These are phyloP conservation scores for Limnodromus scolopaceus DNA, from an alignment of 2,797 vertebrate genomes.

Conservation along the genomic window DNA sequence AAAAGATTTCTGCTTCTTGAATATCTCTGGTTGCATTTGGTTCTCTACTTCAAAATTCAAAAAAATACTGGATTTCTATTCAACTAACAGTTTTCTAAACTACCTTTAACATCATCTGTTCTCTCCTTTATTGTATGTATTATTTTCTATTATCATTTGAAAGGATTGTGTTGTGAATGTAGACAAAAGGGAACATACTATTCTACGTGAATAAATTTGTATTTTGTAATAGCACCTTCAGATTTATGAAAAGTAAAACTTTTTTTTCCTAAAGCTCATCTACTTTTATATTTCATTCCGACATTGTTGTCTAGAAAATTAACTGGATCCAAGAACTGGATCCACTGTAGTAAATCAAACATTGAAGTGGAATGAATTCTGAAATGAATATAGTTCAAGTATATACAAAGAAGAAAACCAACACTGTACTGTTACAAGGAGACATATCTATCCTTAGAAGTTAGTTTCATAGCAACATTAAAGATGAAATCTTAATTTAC, in stretches of 20 bases:
- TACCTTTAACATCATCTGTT: not conserved
- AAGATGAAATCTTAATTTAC: not conserved
- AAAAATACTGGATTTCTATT: not conserved
- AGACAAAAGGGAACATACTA: not conserved
- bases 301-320: not conserved
- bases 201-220: not conserved
- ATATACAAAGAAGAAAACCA: not conserved
- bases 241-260: not conserved
- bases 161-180: not conserved
- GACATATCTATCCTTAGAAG: not conserved
- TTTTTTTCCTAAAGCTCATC: not conserved
- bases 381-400: not conserved
- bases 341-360: not conserved
- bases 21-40: not conserved
- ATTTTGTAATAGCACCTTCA: not conserved
- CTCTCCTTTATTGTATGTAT: not conserved
- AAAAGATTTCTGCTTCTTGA: not conserved
- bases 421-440: not conserved
- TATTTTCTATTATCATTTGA: not conserved
- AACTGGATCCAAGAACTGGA: not conserved
- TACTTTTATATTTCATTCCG: not conserved
- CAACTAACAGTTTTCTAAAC: not conserved
- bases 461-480: not conserved
- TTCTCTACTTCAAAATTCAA: not conserved
- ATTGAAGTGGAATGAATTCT: not conserved